phyloP scores from a whole-genome alignment of 2,113 vertebrate genomes.

The Heptranchias perlo region DNA sequence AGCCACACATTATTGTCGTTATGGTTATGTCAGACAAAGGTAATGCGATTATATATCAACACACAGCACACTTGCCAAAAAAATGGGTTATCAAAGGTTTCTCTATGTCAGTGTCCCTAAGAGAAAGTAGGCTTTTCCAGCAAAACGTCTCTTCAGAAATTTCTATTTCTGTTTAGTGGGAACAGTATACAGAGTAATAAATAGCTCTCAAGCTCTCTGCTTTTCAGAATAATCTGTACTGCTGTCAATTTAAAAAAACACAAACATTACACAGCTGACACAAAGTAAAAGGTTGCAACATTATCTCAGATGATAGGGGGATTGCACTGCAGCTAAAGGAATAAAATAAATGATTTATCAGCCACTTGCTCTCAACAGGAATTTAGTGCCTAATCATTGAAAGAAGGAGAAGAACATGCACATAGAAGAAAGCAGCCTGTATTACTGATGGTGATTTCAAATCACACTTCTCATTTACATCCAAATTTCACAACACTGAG shows the following conservation, averaged over 20 bases:
- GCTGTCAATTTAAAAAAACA: constrained; percentile 1
- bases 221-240: background rate
- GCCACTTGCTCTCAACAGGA: background rate
- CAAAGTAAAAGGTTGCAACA: constrained; percentile 2
- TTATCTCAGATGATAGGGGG: too few species aligned
- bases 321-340: too few species aligned
- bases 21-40: background rate
- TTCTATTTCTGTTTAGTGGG: background rate
- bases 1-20: background rate
- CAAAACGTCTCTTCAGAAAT: background rate
- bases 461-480: background rate
- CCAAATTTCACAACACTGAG: background rate
- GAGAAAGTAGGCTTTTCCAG: background rate
- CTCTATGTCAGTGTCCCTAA: background rate
- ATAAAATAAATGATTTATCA: background rate
- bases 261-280: background rate
- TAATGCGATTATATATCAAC: background rate
- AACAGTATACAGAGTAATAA: background rate
- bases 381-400: background rate
- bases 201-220: background rate
- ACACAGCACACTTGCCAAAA: background rate
- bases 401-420: background rate
- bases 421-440: background rate
- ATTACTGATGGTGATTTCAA: background rate
- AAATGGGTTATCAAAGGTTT: background rate